These are phyloP conservation scores for Siniperca scherzeri DNA, from an alignment of 2,797 vertebrate genomes.

Conservation along the genomic window DNA sequence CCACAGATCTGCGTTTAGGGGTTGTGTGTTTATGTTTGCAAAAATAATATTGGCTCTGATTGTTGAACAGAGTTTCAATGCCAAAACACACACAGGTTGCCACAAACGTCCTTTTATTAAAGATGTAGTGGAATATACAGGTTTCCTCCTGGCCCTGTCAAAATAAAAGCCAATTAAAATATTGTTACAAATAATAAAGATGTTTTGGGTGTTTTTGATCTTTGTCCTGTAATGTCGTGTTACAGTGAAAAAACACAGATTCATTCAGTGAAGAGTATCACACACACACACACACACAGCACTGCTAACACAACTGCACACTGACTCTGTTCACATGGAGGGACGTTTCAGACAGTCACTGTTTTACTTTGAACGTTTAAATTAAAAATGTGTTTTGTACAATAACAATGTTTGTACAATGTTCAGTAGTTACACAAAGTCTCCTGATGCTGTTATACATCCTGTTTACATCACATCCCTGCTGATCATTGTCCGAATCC, in stretches of 20 bases:
- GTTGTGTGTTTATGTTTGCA: too few species aligned
- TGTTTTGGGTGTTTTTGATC: conserved; percentile 7
- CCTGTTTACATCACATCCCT: not conserved
- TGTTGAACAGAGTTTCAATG: too few species aligned
- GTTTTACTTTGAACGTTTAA: not conserved
- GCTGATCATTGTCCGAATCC: conserved; percentile 12
- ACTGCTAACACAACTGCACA: not conserved
- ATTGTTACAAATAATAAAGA: not conserved
- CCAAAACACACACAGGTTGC: not conserved
- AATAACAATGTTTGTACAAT: too few species aligned
- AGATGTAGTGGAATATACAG: conserved; percentile 52
- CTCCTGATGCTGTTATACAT: not conserved
- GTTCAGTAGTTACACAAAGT: not conserved
- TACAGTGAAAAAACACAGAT: not conserved
- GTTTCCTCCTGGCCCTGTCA: conserved; percentile 28
- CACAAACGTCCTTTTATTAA: conserved; percentile 69
- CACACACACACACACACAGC: conserved; percentile 4
- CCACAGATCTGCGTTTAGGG: not conserved
- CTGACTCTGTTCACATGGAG: not conserved
- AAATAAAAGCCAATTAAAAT: conserved; percentile 39
- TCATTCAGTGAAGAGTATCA: not conserved
- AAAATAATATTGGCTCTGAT: too few species aligned
- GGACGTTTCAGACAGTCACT: not conserved
- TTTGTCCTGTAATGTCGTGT: not conserved
- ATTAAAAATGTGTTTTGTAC: conserved; percentile 7